Evolutionary conservation across 1,140 invertebrate genomes (phyloP).

Genomic region (Drepana arcuata): DNA sequence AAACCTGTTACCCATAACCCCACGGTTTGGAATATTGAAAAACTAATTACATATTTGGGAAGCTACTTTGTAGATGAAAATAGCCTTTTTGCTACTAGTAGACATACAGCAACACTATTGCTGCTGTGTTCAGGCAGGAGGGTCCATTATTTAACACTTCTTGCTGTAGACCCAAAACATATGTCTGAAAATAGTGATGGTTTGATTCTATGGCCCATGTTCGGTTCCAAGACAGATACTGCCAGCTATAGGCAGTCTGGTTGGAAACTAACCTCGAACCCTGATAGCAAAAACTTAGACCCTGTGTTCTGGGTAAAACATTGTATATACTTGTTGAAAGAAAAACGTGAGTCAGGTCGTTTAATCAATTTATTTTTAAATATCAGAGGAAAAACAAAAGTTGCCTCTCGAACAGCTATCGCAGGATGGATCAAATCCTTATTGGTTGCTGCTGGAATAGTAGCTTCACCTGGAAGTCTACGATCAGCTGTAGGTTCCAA

Average conservation of each 20-base stretch:
- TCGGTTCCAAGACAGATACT: slow-evolving; percentile 20
- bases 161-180: slow-evolving; percentile 1
- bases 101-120: not conserved
- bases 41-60: slow-evolving; percentile 3
- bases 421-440: slow-evolving; percentile 22
- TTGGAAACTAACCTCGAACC: slow-evolving; percentile 17
- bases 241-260: slow-evolving; percentile 10
- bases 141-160: too few species aligned
- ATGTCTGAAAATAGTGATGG: slow-evolving; percentile 2
- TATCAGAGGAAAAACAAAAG: slow-evolving; percentile 8
- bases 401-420: slow-evolving; percentile 25
- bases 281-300: slow-evolving; percentile 15
- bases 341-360: slow-evolving; percentile 8
- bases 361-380: slow-evolving; percentile 18
- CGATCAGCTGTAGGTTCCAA: slow-evolving; percentile 21
- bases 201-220: slow-evolving; percentile 15
- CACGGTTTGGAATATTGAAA: slow-evolving; percentile 15
- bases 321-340: slow-evolving; percentile 11
- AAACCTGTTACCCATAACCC: slow-evolving; percentile 3
- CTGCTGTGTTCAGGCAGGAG: slow-evolving; percentile 9
- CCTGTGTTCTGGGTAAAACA: slow-evolving; percentile 22
- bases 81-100: slow-evolving; percentile 1
- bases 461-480: slow-evolving; percentile 19
- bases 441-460: slow-evolving; percentile 15
- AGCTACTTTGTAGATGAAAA: not conserved